These are phyloP conservation scores for Agonopterix subpropinquella DNA, from an alignment of 2,888 invertebrate species.

Conservation along the genomic window DNA sequence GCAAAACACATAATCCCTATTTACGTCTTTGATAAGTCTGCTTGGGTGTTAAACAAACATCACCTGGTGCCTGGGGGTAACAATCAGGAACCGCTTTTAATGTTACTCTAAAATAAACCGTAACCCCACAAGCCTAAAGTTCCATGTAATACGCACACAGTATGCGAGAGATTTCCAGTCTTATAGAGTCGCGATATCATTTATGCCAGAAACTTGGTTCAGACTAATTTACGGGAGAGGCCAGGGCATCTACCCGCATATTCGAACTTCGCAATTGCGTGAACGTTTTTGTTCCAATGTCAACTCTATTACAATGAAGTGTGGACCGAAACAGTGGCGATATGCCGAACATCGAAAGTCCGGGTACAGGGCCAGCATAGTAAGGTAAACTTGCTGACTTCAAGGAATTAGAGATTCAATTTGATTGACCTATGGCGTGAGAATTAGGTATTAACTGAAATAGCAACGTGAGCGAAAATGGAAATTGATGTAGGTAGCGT, in stretches of 20 bases:
- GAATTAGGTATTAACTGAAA: slow-evolving; percentile 10
- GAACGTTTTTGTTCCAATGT: no score
- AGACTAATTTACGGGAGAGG: slow-evolving; percentile 41
- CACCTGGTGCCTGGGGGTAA: slow-evolving; percentile 32
- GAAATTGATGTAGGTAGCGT: slow-evolving; percentile 6
- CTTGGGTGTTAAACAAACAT: slow-evolving; percentile 33
- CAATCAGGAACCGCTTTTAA: slow-evolving; percentile 22
- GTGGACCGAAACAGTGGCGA: no score
- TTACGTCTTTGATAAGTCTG: slow-evolving; percentile 33
- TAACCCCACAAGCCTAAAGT: slow-evolving; percentile 11
- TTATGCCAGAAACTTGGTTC: slow-evolving; percentile 35
- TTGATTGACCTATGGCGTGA: slow-evolving; percentile 31
- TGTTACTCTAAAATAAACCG: slow-evolving; percentile 10
- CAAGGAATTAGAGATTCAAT: slow-evolving; percentile 42
- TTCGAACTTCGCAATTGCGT: no score
- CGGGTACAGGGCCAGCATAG: no score
- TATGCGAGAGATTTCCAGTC: slow-evolving; percentile 6
- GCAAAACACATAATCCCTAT: slow-evolving; percentile 28
- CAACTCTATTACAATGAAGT: no score
- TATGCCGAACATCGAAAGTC: no score
- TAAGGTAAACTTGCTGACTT: slow-evolving; percentile 36
- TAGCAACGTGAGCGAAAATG: slow-evolving; percentile 5
- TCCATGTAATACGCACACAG: slow-evolving; percentile 8
- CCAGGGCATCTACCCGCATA: no score
- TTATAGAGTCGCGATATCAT: slow-evolving; percentile 20